A percentile compares a stretch with the other conserved stretches of the same genome.
These are phyloP conservation scores for Bos javanicus DNA, from an alignment of 2,113 vertebrate species.

Conservation along the genomic window DNA sequence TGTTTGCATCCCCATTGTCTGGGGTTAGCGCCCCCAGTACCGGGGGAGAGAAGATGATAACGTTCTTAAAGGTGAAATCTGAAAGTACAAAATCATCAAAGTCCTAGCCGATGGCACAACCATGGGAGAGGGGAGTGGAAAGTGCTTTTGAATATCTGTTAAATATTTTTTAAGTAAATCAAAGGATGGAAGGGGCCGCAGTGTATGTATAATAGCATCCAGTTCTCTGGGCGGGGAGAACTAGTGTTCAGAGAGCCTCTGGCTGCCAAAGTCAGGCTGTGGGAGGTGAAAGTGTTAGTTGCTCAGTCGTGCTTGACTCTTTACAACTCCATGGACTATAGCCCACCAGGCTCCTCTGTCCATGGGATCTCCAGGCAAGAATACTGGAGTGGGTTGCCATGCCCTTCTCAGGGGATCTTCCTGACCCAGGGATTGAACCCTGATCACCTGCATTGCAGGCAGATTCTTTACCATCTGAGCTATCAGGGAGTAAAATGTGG, in stretches of 20 bases:
- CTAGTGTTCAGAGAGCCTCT: neutral
- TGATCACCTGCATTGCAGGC: too few species aligned
- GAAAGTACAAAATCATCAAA: neutral
- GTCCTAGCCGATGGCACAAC: neutral
- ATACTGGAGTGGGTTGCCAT: neutral
- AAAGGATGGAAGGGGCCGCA: neutral
- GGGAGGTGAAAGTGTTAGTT: neutral
- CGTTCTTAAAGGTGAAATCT: neutral
- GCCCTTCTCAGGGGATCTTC: neutral
- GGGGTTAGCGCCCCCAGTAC: neutral
- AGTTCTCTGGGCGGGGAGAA: neutral
- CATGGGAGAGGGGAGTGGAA: neutral
- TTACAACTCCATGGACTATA: neutral
- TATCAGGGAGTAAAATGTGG: too few species aligned
- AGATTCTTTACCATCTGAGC: too few species aligned
- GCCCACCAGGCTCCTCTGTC: neutral
- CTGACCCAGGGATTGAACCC: neutral
- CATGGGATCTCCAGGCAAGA: neutral
- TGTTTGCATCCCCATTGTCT: neutral
- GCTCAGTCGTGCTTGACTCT: neutral
- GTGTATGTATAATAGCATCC: neutral
- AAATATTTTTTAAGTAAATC: neutral
- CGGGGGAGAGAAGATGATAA: neutral
- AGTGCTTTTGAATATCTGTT: neutral
- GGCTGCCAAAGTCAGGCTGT: neutral